Evolutionary conservation across 2,797 vertebrate genomes (phyloP), one percentile per base, ranked within the genome.

Genomic region (Acipenser ruthenus): DNA sequence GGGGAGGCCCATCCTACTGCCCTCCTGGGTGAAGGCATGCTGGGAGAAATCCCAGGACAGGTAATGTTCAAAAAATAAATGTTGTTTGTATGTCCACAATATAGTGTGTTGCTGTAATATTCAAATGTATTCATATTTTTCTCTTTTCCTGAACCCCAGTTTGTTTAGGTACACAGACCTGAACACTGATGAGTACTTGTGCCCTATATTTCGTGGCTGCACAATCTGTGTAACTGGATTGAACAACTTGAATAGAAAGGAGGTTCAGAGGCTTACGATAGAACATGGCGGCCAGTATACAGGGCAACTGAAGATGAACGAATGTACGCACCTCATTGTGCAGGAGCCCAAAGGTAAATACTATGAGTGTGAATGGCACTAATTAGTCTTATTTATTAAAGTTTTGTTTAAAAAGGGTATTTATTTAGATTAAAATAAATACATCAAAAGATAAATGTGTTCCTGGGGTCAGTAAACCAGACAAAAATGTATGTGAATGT

Each of bases 261-360:
- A 94, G 69, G 93, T 99, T 8, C 93, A 98, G 76, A 85, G 90
- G 6, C 91, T 97, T 12, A 90, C 94, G 60, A 68, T 87, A 50
- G 81, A 90, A 70, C 92, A 99, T 0, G 95, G 96, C 6, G 96
- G 91, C 49, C 89, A 75, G 0, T 99, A 99, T 69, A 93, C 87
- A 0, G 97, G 96, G n/a, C 94, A 98, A 71, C 87, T 99, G 66
- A 98, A 94, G 80, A 95, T 98, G 93, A 99, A 98, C 1, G 96
- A 98, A 59, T 96, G 95, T 49, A 99, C 97, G 23, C 97, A 99
- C 67, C 96, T 99, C 71, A 94, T 99, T 10, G 97, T 94, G 67
- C 90, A 88, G n/a, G 95, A 98, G 74, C 90, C 96, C 47, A 89
- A 93, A 87, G 97, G 97, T 93, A 80, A 76, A 59, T 48, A 10